Base-by-base conservation (phyloP, 2,797 vertebrate genomes). In the Sebastolobus alascanus region DNA sequence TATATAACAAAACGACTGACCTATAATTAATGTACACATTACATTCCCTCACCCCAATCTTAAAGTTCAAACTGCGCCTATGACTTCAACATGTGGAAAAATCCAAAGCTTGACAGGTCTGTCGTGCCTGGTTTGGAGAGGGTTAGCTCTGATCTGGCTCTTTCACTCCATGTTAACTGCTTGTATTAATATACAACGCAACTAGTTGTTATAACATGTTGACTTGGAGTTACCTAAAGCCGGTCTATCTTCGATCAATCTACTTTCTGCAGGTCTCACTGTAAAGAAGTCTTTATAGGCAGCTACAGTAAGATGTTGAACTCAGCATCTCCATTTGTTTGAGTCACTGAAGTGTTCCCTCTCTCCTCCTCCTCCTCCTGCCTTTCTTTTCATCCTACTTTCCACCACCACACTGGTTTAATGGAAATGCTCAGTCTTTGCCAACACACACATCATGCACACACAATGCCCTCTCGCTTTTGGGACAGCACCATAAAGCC, bases 391-490 rank as follows among this genome's bases (percentile, higher is more conserved):
- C 73, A 55, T 86, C 80, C 81, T 27, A 55, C 77, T 90, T 90
- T 91, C 84, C 84, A 85, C 83, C 18, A 73, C 77, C 80, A 65
- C 79, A 76, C 56, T 73, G 77, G 74, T 84, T 83, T 8, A 54
- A 87, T 90, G 92, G 92, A 95, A 94, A 92, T 29, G 40, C 69
- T 66, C 68, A 20, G 52, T 52, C 82, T 50, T 79, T 80, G 93
- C 93, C 93, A 94, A 87, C 75, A 78, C 72, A 87, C 87, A 90
- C 87, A 90, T 87, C 84, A 91, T 70, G 76, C 67, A n/a, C 64
- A 68, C 82, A 90, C 79, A 87, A 89, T 82, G 79, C 84, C 77
- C 80, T 86, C 81, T 85, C 72, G 68, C 52, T 75, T 52, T 72
- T 73, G 43, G 84, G 83, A 87, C 82, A 58, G 87, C 83, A 76